Conservation (phyloP, 2,797 vertebrate species). For the Tadarida brasiliensis region DNA sequence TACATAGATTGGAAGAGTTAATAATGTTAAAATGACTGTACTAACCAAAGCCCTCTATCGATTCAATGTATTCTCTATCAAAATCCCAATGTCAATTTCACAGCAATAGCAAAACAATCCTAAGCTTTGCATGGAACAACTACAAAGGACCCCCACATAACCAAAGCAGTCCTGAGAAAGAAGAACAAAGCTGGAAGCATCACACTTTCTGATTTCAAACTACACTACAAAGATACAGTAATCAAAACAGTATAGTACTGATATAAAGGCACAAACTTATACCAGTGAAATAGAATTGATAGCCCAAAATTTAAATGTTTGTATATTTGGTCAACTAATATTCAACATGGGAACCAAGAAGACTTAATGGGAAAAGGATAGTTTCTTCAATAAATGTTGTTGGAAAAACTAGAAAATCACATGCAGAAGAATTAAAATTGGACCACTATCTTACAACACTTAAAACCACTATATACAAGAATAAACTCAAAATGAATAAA, state of each 20-base stretch:
- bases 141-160: background rate
- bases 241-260: background rate
- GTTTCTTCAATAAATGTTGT: background rate
- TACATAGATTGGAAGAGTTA: background rate
- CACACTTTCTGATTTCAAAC: background rate
- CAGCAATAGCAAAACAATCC: background rate
- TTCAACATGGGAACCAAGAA: background rate
- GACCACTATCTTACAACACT: background rate
- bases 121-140: background rate
- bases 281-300: background rate
- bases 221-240: background rate
- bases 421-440: background rate
- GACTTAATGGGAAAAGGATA: background rate
- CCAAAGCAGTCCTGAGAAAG: background rate
- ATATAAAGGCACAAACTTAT: background rate
- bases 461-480: background rate
- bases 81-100: background rate
- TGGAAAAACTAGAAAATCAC: background rate
- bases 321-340: background rate
- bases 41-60: background rate
- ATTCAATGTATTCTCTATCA: background rate
- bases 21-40: background rate
- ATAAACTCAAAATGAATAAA: background rate
- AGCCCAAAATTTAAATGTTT: background rate
- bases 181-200: background rate